Evolutionary conservation across 2,113 vertebrate species (phyloP).

Genomic region (Ciconia stormi): DNA sequence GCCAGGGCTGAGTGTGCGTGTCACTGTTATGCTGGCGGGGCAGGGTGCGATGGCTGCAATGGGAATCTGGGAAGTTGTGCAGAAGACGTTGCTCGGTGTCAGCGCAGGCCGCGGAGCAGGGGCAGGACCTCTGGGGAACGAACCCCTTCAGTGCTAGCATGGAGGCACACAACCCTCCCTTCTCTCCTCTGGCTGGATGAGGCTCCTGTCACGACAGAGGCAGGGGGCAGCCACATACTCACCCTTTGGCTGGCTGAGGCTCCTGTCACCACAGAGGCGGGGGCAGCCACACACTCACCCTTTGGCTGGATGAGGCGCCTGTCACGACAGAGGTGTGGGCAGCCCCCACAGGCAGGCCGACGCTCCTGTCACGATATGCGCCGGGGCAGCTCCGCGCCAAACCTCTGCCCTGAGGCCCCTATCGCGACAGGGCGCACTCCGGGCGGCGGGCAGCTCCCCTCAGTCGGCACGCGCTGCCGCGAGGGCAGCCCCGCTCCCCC

Average conservation of each 20-base stretch:
- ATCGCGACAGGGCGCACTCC: background rate
- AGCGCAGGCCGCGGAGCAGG: background rate
- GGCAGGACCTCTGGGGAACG: background rate
- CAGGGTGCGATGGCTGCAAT: background rate
- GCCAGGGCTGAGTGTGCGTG: background rate
- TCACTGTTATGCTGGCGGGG: background rate
- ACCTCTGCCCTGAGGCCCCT: background rate
- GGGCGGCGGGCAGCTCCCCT: background rate
- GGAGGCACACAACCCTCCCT: background rate
- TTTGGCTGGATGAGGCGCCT: background rate
- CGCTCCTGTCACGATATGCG: background rate
- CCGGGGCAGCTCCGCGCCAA: background rate
- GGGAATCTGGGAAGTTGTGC: background rate
- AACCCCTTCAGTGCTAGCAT: rapidly evolving
- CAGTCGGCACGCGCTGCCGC: background rate
- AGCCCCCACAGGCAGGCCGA: background rate
- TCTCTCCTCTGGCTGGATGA: background rate
- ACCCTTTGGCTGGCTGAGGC: background rate
- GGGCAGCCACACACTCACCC: background rate
- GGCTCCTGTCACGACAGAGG: background rate
- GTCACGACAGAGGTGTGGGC: background rate
- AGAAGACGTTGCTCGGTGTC: background rate
- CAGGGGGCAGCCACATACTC: background rate
- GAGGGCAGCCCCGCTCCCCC: background rate
- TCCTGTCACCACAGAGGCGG: background rate